These are phyloP conservation scores for Hylaea fasciaria DNA, from an alignment of 2,888 invertebrate genomes.

Conservation along the genomic window DNA sequence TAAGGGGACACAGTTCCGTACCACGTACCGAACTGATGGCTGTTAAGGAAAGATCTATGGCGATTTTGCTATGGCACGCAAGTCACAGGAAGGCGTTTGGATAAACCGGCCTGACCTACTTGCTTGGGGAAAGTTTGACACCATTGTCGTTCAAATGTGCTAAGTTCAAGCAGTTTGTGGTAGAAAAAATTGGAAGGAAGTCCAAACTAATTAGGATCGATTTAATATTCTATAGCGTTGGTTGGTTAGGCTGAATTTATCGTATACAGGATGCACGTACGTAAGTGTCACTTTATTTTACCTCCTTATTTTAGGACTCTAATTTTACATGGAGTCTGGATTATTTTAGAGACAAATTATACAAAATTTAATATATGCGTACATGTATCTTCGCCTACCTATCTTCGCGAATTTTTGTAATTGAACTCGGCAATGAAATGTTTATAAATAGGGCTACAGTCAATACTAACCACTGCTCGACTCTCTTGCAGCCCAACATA, in stretches of 20 bases:
- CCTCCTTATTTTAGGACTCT: too few relatives aligned
- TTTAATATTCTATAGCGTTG: slow-evolving; percentile 6
- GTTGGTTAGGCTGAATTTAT: background rate
- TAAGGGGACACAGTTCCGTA: slow-evolving; percentile 28
- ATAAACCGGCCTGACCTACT: slow-evolving; percentile 41
- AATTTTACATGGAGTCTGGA: too few relatives aligned
- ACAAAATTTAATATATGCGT: too few relatives aligned
- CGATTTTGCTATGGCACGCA: slow-evolving; percentile 43
- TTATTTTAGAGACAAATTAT: too few relatives aligned
- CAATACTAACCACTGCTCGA: background rate
- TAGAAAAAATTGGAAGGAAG: slow-evolving; percentile 30
- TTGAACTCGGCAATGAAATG: too few relatives aligned
- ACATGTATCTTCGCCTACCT: too few relatives aligned
- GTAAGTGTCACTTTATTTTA: too few relatives aligned
- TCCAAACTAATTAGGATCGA: slow-evolving; percentile 9
- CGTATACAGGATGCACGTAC: background rate
- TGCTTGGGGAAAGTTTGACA: slow-evolving; percentile 38
- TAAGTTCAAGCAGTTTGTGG: slow-evolving; percentile 31
- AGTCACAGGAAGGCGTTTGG: slow-evolving; percentile 40
- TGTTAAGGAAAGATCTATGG: slow-evolving; percentile 42
- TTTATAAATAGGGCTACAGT: too few relatives aligned
- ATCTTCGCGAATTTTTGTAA: too few relatives aligned
- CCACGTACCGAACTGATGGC: slow-evolving; percentile 38
- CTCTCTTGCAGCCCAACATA: background rate
- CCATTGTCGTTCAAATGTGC: slow-evolving; percentile 35